Percentiles rank a stretch among this genome's conserved stretches.
Evolutionary conservation across 2,888 invertebrate species (phyloP).

Genomic region (Ichneumoninae sp.): DNA sequence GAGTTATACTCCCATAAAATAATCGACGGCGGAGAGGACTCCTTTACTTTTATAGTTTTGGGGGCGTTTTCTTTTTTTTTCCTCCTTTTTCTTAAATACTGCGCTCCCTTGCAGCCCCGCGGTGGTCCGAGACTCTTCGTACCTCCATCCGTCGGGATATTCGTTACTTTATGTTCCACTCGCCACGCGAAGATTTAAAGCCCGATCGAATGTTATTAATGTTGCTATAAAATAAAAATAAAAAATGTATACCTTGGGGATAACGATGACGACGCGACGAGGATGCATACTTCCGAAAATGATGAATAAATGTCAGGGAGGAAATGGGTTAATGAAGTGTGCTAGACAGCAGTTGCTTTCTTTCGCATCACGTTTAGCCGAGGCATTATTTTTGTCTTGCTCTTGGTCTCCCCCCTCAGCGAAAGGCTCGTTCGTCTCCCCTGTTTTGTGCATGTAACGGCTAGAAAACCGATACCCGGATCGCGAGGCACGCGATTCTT

Average conservation of each 20-base stretch:
- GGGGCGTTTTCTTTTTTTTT: constrained; percentile 12
- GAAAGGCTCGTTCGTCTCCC: constrained; percentile 6
- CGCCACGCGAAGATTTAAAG: too few species aligned
- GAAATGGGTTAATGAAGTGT: constrained; percentile 10
- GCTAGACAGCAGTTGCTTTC: not conserved
- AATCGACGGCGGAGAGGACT: constrained; percentile 56
- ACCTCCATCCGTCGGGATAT: constrained; percentile 40
- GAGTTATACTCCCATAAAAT: constrained; percentile 62
- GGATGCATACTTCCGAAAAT: not conserved
- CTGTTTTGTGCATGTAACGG: constrained; percentile 1
- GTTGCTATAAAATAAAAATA: too few species aligned
- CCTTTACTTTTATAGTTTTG: constrained; percentile 49
- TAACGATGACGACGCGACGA: not conserved
- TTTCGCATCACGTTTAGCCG: not conserved
- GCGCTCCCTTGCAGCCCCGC: constrained; percentile 18
- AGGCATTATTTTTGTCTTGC: not conserved
- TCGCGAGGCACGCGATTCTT: constrained; percentile 56
- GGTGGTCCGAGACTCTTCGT: constrained; percentile 34
- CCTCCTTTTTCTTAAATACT: constrained; percentile 20
- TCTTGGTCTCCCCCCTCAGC: not conserved
- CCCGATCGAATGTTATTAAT: not conserved
- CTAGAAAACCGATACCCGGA: constrained; percentile 38
- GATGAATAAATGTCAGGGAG: not conserved
- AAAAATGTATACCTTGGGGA: not conserved
- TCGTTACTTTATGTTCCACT: constrained; percentile 16